phyloP scores from a whole-genome alignment of 2,888 invertebrate genomes.

The Gymnosoma rotundatum region DNA sequence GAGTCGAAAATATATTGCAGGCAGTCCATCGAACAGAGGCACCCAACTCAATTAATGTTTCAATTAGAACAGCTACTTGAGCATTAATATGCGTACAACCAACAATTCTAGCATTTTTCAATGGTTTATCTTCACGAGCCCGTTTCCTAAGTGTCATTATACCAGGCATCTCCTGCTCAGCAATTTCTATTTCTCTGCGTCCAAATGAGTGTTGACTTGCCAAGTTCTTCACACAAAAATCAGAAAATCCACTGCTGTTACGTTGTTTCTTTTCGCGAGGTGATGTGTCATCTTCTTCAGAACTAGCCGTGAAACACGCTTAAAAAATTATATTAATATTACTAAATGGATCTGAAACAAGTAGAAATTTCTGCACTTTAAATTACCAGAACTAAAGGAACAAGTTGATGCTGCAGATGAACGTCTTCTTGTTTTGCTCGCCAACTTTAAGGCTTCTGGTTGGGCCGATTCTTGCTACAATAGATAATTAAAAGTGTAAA shows the following conservation, averaged over 20 bases:
- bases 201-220: conserved; percentile 93
- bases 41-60: conserved; percentile 92
- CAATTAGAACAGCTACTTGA: conserved; percentile 96
- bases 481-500: not conserved
- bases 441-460: conserved; percentile 91
- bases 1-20: conserved; percentile 98
- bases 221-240: conserved; percentile 96
- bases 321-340: not conserved
- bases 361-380: not conserved
- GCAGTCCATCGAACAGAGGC: conserved; percentile 97
- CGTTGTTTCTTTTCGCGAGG: conserved; percentile 96
- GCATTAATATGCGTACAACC: conserved; percentile 99
- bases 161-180: conserved; percentile 99
- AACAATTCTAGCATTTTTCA: conserved; percentile 96
- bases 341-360: not conserved
- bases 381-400: conserved; percentile 94
- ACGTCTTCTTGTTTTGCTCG: conserved; percentile 88
- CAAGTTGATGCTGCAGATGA: conserved; percentile 96
- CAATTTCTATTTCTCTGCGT: conserved; percentile 97
- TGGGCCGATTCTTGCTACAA: conserved; percentile 73
- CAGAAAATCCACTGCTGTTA: conserved; percentile 90
- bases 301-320: conserved; percentile 85
- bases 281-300: conserved; percentile 95
- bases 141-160: conserved; percentile 95
- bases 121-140: conserved; percentile 94